A percentile compares a stretch with the other conserved stretches of the same genome.
phyloP scores from a whole-genome alignment of 2,797 vertebrate genomes.

The Xenopus petersii region DNA sequence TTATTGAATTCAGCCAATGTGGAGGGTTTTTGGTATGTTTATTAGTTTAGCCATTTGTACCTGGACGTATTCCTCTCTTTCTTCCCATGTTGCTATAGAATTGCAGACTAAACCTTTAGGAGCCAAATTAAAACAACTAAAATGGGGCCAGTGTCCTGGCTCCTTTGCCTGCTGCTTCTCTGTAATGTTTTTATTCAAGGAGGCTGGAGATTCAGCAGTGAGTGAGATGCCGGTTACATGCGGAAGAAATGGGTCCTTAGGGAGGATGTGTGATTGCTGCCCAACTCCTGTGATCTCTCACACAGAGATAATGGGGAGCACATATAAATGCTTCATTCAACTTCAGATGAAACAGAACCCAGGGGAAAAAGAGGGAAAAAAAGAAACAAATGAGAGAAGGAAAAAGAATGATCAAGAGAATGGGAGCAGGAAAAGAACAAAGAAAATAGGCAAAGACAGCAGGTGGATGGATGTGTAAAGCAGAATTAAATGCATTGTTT shows the following conservation, averaged over 20 bases:
- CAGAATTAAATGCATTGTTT: background rate
- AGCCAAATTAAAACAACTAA: constrained; percentile 17
- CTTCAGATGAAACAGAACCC: constrained; percentile 2
- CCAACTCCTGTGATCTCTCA: constrained; percentile 11
- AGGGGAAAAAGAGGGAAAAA: background rate
- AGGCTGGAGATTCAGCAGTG: background rate
- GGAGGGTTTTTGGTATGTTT: too few species aligned
- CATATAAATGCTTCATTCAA: constrained; percentile 9
- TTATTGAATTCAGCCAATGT: too few species aligned
- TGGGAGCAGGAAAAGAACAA: background rate
- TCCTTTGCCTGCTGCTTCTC: background rate
- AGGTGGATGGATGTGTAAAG: background rate
- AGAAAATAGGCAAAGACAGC: background rate
- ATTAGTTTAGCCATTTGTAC: too few species aligned
- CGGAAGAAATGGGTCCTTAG: constrained; percentile 5
- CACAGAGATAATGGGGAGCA: constrained; percentile 27
- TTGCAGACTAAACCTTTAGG: constrained; percentile 9
- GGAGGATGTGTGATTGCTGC: constrained; percentile 12
- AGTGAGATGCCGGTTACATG: constrained; percentile 5
- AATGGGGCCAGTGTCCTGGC: background rate
- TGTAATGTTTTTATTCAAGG: constrained; percentile 2
- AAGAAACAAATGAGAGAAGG: background rate
- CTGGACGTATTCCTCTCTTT: too few species aligned
- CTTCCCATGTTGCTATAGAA: constrained; percentile 3
- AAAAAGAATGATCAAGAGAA: background rate